These are phyloP conservation scores for Carcina quercana DNA, from an alignment of 2,888 invertebrate species.

Conservation along the genomic window DNA sequence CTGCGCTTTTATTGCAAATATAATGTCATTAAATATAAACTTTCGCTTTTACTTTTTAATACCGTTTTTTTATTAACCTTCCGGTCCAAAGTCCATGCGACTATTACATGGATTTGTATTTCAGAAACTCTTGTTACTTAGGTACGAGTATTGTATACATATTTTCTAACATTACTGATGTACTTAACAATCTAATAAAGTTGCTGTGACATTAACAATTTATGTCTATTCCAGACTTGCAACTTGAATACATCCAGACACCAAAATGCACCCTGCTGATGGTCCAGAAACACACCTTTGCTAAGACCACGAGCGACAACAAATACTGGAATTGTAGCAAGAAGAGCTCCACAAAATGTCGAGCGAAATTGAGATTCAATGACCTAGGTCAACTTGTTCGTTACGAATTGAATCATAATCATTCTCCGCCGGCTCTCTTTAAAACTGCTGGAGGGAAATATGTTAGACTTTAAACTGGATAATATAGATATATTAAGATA, in stretches of 20 bases:
- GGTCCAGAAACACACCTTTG: constrained; percentile 30
- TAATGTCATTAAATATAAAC: too few relatives aligned
- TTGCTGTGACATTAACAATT: too few relatives aligned
- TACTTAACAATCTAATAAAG: too few relatives aligned
- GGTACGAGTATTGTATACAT: too few relatives aligned
- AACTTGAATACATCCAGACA: constrained; percentile 24
- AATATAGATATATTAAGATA: too few relatives aligned
- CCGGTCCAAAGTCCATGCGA: too few relatives aligned
- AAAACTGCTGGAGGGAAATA: constrained; percentile 22
- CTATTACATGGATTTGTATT: too few relatives aligned
- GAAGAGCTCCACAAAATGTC: constrained; percentile 31
- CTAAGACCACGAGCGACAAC: constrained; percentile 33
- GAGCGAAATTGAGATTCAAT: constrained; percentile 38
- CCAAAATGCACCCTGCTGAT: constrained; percentile 22
- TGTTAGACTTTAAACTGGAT: constrained; percentile 6
- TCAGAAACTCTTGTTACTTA: too few relatives aligned
- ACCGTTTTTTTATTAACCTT: too few relatives aligned
- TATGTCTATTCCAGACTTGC: constrained; percentile 21
- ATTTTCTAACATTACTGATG: too few relatives aligned
- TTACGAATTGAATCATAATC: constrained; percentile 33
- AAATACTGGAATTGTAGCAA: constrained; percentile 49
- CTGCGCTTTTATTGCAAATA: too few relatives aligned
- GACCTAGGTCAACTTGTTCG: constrained; percentile 27
- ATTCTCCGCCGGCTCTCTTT: constrained; percentile 26
- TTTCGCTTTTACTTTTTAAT: too few relatives aligned